phyloP scores from a whole-genome alignment of 2,113 vertebrate species.

The Rhagologus leucostigma region DNA sequence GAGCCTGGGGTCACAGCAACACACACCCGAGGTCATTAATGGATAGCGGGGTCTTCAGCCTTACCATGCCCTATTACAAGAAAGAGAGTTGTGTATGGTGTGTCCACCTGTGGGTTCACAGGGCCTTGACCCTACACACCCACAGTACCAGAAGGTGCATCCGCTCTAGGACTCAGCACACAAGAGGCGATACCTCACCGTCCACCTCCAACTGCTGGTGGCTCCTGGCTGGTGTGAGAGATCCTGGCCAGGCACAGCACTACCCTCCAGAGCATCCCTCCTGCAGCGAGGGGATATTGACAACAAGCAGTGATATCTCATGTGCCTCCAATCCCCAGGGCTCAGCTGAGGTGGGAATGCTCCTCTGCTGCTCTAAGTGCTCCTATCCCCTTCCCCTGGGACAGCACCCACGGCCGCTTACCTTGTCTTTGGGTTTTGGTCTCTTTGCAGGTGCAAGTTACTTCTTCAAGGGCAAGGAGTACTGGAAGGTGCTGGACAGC shows the following conservation, averaged over 20 bases:
- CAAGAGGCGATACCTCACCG: neutral
- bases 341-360: neutral
- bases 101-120: neutral
- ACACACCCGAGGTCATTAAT: neutral
- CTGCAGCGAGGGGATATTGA: neutral
- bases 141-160: neutral
- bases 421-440: neutral
- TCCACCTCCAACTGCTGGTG: rapidly evolving
- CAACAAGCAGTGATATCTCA: too few relatives aligned
- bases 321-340: rapidly evolving
- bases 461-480: slow-evolving; percentile 92
- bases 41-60: neutral
- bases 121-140: neutral
- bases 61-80: neutral
- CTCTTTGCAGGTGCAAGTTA: slow-evolving; percentile 83
- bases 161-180: neutral
- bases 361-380: neutral
- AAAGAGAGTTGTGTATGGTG: neutral
- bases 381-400: neutral
- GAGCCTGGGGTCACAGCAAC: neutral
- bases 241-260: rapidly evolving
- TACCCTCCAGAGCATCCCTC: neutral
- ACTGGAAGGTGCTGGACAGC: slow-evolving; percentile 89
- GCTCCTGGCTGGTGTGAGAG: neutral
- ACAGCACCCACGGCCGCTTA: rapidly evolving